A percentile compares a stretch with the other conserved stretches of the same genome.
Conservation (phyloP, 2,797 vertebrate genomes). For the Sebastes ruberrimus region DNA sequence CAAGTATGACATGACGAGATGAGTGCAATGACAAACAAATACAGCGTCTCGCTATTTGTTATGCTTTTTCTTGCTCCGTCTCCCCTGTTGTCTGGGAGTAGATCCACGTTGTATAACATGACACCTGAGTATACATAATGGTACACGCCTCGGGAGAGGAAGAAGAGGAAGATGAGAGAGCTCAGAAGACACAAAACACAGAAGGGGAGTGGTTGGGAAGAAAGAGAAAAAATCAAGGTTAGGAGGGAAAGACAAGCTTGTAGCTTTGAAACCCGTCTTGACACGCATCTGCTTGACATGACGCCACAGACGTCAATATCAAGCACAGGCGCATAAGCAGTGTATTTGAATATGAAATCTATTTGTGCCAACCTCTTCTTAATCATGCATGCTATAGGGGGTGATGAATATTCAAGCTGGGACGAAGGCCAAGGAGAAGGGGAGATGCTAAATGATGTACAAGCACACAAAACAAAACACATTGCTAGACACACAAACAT, state of each 20-base stretch:
- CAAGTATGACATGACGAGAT: constrained; percentile 47
- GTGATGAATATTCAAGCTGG: constrained; percentile 56
- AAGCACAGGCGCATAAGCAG: constrained; percentile 1
- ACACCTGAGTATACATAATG: constrained; percentile 53
- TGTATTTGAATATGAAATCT: constrained; percentile 68
- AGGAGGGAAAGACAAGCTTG: constrained; percentile 7
- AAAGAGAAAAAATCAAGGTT: constrained; percentile 29
- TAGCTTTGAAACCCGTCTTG: constrained; percentile 19
- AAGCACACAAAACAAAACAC: neutral
- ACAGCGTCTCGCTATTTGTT: constrained; percentile 30
- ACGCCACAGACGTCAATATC: constrained; percentile 20
- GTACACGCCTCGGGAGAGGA: constrained; percentile 37
- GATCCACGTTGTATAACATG: constrained; percentile 43
- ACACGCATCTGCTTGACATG: constrained; percentile 33
- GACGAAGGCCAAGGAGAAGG: constrained; percentile 26
- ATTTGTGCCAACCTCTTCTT: constrained; percentile 43
- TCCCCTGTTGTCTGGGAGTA: constrained; percentile 22
- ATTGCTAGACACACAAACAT: neutral
- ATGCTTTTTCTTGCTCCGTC: neutral
- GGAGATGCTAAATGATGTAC: neutral
- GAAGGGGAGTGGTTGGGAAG: constrained; percentile 19
- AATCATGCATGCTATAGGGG: constrained; percentile 57
- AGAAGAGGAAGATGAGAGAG: constrained; percentile 35
- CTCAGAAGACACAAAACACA: constrained; percentile 34
- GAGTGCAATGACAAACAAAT: constrained; percentile 51